Percentiles rank a stretch among this genome's conserved stretches.
phyloP scores from a whole-genome alignment of 2,113 vertebrate genomes.

The Otis tarda region DNA sequence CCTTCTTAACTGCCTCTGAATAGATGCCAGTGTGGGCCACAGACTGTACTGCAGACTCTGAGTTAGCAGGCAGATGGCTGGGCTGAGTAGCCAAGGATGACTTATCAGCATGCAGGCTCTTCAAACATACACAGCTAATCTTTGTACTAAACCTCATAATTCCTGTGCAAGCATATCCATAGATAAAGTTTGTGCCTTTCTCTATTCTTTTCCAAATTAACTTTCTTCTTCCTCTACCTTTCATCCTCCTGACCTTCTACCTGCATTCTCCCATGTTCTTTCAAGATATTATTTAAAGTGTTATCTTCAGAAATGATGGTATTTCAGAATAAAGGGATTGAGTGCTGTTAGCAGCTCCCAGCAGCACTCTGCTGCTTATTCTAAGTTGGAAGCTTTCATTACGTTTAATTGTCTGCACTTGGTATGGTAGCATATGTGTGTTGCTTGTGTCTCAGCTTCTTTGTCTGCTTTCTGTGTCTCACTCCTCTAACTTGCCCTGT shows the following conservation, averaged over 20 bases:
- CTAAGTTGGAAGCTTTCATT: neutral
- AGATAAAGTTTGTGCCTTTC: neutral
- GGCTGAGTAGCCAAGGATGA: neutral
- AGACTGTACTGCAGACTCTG: neutral
- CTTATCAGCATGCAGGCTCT: neutral
- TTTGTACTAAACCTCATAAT: neutral
- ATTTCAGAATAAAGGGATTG: neutral
- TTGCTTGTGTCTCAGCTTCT: neutral
- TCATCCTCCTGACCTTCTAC: neutral
- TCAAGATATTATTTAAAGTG: neutral
- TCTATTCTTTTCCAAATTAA: neutral
- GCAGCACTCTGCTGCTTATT: neutral
- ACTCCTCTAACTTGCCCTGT: neutral
- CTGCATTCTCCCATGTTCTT: neutral
- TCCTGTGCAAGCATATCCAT: neutral
- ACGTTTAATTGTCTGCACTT: neutral
- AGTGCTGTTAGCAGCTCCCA: neutral
- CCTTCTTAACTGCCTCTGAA: neutral
- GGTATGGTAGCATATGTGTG: neutral
- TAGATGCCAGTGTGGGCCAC: neutral
- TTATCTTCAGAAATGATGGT: neutral
- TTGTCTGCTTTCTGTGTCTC: neutral
- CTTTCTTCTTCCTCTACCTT: neutral
- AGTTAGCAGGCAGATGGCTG: neutral
- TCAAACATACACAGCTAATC: neutral